phyloP scores from a whole-genome alignment of 1,140 invertebrate species.

The Eupristina koningsbergeri region DNA sequence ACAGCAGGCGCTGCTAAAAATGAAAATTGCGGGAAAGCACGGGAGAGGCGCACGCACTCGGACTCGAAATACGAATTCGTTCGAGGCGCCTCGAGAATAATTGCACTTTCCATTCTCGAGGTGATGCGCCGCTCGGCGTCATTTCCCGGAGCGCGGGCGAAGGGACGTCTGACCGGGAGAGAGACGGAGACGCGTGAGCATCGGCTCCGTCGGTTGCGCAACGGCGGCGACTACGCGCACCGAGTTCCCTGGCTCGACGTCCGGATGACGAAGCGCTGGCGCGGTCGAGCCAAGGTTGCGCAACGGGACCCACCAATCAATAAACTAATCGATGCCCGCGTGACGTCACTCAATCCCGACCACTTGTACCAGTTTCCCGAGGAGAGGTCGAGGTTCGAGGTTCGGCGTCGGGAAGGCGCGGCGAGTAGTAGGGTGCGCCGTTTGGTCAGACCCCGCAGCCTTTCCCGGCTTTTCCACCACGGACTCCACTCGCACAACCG shows the following conservation, averaged over 20 bases:
- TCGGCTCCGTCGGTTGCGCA: background rate
- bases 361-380: conserved; percentile 54
- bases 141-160: background rate
- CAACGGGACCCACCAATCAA: conserved; percentile 35
- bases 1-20: no score
- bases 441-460: conserved; percentile 19
- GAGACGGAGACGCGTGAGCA: background rate
- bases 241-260: no score
- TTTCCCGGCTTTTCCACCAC: background rate
- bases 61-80: no score
- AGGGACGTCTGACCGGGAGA: background rate
- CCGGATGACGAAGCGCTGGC: no score
- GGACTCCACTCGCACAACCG: no score
- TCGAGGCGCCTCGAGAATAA: background rate
- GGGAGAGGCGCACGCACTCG: no score
- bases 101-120: background rate
- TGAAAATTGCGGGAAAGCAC: no score
- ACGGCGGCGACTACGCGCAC: no score
- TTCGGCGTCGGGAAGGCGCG: background rate
- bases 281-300: background rate
- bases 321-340: conserved; percentile 53
- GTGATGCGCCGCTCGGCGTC: no score
- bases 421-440: conserved; percentile 22
- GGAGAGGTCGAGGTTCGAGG: background rate
- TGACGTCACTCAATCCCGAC: conserved; percentile 51